These are phyloP conservation scores for Poliocrania exsul DNA, from an alignment of 2,797 vertebrate genomes.

Conservation along the genomic window DNA sequence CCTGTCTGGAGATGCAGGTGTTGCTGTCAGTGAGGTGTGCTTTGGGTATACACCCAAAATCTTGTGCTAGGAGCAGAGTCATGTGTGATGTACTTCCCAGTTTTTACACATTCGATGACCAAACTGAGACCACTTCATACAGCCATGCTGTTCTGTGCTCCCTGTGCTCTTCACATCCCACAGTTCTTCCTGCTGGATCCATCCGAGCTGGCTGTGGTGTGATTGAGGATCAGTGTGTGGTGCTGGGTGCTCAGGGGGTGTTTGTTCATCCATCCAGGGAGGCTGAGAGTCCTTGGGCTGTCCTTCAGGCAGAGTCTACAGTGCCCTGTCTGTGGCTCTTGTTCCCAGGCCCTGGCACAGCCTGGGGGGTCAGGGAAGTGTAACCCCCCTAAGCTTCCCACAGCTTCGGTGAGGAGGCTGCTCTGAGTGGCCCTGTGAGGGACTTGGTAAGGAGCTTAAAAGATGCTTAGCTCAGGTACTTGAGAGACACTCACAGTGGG, in stretches of 20 bases:
- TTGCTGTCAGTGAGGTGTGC: background rate
- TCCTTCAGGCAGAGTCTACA: background rate
- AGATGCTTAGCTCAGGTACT: background rate
- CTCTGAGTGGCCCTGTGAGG: background rate
- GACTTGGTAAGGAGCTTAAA: constrained; percentile 21
- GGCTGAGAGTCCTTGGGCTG: background rate
- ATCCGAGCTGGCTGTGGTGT: rapidly evolving
- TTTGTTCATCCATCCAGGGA: background rate
- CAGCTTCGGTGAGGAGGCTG: background rate
- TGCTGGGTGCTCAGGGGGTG: background rate
- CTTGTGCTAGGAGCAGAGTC: background rate
- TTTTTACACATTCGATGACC: background rate
- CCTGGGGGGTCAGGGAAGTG: rapidly evolving
- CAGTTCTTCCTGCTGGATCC: rapidly evolving
- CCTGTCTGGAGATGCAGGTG: background rate
- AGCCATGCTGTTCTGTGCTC: rapidly evolving
- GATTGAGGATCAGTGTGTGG: background rate
- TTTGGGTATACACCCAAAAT: background rate
- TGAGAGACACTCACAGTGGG: background rate
- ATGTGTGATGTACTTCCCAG: rapidly evolving
- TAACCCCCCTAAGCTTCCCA: background rate
- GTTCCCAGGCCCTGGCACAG: background rate
- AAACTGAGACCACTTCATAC: rapidly evolving
- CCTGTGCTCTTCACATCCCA: no score
- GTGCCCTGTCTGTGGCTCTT: background rate